A percentile compares a stretch with the other conserved stretches of the same genome.
Evolutionary conservation across 2,113 vertebrate species (phyloP).

Genomic region (Phylloscopus whistleri): DNA sequence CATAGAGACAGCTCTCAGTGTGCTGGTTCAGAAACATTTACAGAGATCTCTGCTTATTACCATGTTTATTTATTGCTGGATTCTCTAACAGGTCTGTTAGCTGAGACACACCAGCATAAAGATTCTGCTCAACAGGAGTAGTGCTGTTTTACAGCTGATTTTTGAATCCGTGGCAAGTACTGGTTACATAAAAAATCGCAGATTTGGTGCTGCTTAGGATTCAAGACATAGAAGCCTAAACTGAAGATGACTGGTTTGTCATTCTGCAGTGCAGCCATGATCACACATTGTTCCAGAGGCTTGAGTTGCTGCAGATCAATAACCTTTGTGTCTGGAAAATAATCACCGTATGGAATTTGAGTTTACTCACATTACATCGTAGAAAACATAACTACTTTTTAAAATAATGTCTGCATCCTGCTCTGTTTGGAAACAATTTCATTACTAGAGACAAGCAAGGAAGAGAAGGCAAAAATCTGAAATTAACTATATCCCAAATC

Average conservation of each 20-base stretch:
- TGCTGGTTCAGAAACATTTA: not conserved
- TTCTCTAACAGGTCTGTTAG: not conserved
- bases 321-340: not conserved
- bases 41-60: not conserved
- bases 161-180: not conserved
- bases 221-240: not conserved
- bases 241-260: not conserved
- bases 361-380: not conserved
- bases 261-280: not conserved
- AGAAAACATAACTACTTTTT: not conserved
- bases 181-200: not conserved
- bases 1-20: not conserved
- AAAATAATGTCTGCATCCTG: not conserved
- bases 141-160: not conserved
- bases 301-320: not conserved
- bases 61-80: conserved; percentile 26
- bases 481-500: not conserved
- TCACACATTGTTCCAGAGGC: not conserved
- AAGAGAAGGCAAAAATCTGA: not conserved
- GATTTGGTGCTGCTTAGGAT: not conserved
- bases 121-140: not conserved
- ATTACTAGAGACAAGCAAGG: not conserved
- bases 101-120: not conserved
- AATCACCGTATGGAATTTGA: not conserved
- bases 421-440: not conserved